phyloP scores from a whole-genome alignment of 30 jellyfish, hydroid and myxozoan genomes.

The Aurelia aurita region DNA sequence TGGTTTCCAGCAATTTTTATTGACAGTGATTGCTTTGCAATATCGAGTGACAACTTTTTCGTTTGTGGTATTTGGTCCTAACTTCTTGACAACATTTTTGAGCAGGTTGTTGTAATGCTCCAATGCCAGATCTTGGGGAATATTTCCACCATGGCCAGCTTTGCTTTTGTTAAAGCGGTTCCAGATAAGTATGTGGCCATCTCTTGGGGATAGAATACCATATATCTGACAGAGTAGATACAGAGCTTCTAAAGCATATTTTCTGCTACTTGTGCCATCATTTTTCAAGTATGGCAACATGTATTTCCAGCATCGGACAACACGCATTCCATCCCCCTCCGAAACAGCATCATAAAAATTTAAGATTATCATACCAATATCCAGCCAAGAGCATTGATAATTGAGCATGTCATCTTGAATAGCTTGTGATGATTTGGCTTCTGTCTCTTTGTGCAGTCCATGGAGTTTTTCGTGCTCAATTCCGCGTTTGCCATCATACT shows the following conservation, averaged over 20 bases:
- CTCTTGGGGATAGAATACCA: constrained; percentile 42
- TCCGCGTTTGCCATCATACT: too few species aligned
- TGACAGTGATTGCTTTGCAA: constrained; percentile 35
- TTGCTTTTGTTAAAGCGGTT: constrained; percentile 32
- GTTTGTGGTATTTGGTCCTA: constrained; percentile 44
- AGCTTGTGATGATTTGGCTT: too few species aligned
- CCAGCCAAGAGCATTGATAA: constrained; percentile 30
- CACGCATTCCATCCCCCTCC: constrained; percentile 55
- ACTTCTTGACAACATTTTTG: constrained; percentile 18
- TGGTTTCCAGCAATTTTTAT: constrained; percentile 25
- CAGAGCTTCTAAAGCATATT: constrained; percentile 60
- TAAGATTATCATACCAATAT: constrained; percentile 33
- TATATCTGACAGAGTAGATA: constrained; percentile 28
- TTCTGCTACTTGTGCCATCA: constrained; percentile 42
- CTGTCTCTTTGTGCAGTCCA: too few species aligned
- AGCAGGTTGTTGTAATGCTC: constrained; percentile 38
- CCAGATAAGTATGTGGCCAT: constrained; percentile 34
- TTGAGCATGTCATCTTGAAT: too few species aligned
- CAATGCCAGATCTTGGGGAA: constrained; percentile 50
- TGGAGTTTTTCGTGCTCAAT: too few species aligned
- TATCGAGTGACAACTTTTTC: constrained; percentile 1
- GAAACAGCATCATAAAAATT: constrained; percentile 47
- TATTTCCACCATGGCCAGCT: constrained; percentile 54
- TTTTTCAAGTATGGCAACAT: constrained; percentile 31
- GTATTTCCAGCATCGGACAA: constrained; percentile 45